Base-by-base conservation (phyloP, 2,888 invertebrate species). In the Microctonus aethiopoides region DNA sequence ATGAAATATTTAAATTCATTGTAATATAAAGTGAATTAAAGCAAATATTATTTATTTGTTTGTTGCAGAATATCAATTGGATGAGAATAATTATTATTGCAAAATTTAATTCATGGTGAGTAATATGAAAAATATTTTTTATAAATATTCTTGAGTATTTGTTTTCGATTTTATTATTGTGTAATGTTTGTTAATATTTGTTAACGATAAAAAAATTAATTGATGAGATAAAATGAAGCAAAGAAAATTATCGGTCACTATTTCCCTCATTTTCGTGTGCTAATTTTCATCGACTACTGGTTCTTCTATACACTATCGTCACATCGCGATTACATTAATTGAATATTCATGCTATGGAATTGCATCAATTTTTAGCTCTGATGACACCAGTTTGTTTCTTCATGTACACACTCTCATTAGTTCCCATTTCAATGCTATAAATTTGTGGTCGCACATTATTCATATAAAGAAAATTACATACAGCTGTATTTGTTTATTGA, bases 311-410 rank as follows among this genome's bases (percentile, higher is more conserved):
- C 74, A 70, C 72, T 77, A 39, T 39, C 39, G n/a, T n/a, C 39
- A 39, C n/a, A 39, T 13, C 39, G 39, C n/a, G 79, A 81, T 81
- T 78, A 80, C 78, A 79, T 78, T 79, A 78, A 78, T 79, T 80
- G 82, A 81, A 81, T 82, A 82, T 82, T 81, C 82, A 82, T 82
- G 78, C 72, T 60, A 54, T 11, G 72, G 78, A 81, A 80, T 80
- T 80, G 80, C 82, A 81, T 82, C 75, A 77, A 77, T 79, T 80
- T 80, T 80, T 79, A 76, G 75, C 75, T 69, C 67, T 46, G 39
- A 59, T 32, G n/a, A 5, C 36, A 13, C 39, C 60, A 34, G 56
- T 54, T 56, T 62, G 56, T 67, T 60, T 32, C 59, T 67, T 16
- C 57, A 46, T 29, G n/a, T n/a, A 52, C 36, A 52, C 13, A 34